Conservation (phyloP, 2,888 invertebrate species). For the Oligia latruncula region DNA sequence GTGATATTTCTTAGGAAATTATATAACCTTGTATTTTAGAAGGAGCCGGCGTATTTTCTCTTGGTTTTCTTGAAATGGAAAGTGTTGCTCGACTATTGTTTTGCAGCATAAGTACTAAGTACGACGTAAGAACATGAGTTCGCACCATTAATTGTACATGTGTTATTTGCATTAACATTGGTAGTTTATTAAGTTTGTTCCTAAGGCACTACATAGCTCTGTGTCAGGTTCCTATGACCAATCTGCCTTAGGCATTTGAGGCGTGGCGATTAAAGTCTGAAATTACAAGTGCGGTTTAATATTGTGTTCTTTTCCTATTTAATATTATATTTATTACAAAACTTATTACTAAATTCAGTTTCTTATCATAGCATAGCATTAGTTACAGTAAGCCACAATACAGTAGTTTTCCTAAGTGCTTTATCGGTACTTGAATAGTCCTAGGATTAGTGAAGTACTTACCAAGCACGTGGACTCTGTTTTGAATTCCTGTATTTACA, state of each 20-base stretch:
- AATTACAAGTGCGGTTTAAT: neutral
- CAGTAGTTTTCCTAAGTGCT: conserved; percentile 34
- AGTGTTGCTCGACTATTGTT: conserved; percentile 59
- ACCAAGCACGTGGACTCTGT: neutral
- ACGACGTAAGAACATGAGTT: conserved; percentile 11
- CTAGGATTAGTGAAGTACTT: conserved; percentile 17
- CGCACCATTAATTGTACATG: conserved; percentile 8
- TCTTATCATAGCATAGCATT: conserved; percentile 31
- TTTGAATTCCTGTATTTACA: neutral
- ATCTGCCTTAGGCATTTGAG: too few relatives aligned
- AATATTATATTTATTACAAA: conserved; percentile 1
- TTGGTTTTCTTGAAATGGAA: conserved; percentile 65
- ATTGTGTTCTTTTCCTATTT: neutral
- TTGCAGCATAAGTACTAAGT: conserved; percentile 13
- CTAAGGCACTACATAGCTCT: neutral
- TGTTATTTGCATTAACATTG: conserved; percentile 27
- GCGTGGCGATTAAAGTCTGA: neutral
- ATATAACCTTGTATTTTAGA: conserved; percentile 48
- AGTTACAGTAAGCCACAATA: neutral
- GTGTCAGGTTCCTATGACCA: neutral
- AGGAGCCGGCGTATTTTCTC: conserved; percentile 49
- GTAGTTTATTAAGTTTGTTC: neutral
- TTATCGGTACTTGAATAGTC: conserved; percentile 30
- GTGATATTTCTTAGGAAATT: conserved; percentile 57
- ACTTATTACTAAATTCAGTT: conserved; percentile 9